Conservation (phyloP, 53 echinoderm and acorn worm genomes). For the Echinometra lucunter region DNA sequence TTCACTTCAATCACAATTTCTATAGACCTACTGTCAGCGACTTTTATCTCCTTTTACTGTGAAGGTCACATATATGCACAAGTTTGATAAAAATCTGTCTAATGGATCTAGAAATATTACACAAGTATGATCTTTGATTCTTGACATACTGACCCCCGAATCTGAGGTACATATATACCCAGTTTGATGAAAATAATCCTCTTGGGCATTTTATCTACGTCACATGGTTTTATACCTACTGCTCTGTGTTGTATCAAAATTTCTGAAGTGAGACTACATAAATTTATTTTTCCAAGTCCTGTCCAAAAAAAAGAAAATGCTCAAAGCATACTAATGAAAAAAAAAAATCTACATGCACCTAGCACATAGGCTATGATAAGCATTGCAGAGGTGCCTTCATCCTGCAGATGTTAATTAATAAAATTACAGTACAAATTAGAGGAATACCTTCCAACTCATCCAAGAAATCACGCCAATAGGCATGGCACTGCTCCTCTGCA, state of each 20-base stretch:
- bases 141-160: conserved; percentile 11
- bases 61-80: conserved; percentile 30
- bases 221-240: conserved; percentile 18
- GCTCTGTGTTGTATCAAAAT: conserved; percentile 21
- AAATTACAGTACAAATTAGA: too few relatives aligned
- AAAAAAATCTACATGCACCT: too few relatives aligned
- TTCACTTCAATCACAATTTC: conserved; percentile 30
- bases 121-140: conserved; percentile 29
- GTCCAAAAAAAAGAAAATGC: background rate
- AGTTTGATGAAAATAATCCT: conserved; percentile 11
- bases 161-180: conserved; percentile 30
- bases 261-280: conserved; percentile 10
- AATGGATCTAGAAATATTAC: conserved; percentile 13
- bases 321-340: too few relatives aligned
- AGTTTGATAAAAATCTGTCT: conserved; percentile 17
- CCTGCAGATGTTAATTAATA: too few relatives aligned
- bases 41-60: conserved; percentile 25
- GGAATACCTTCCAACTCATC: too few relatives aligned
- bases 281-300: conserved; percentile 8
- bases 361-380: too few relatives aligned
- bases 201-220: conserved; percentile 13
- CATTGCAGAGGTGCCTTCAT: too few relatives aligned
- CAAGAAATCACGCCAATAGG: too few relatives aligned
- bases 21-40: background rate
- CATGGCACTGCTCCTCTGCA: too few relatives aligned